These are phyloP conservation scores for Stenodema calcarata DNA, from an alignment of 2,888 invertebrate genomes.

Conservation along the genomic window DNA sequence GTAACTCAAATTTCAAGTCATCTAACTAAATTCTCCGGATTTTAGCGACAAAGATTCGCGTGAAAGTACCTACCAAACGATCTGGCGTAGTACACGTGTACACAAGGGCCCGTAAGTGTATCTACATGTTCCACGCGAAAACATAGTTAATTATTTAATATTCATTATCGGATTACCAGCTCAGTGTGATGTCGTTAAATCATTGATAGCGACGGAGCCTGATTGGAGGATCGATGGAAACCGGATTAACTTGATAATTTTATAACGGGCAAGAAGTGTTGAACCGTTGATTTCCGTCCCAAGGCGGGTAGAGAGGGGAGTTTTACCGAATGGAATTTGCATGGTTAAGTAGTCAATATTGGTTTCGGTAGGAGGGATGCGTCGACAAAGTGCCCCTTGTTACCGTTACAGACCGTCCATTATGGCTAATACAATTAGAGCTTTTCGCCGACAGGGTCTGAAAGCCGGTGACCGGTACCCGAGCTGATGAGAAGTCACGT, in stretches of 20 bases:
- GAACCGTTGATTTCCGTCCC: conserved; percentile 7
- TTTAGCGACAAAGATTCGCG: too few species aligned
- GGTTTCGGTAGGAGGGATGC: conserved; percentile 12
- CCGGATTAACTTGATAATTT: background rate
- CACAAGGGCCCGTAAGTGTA: too few species aligned
- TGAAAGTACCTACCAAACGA: too few species aligned
- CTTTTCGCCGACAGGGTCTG: background rate
- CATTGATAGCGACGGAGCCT: background rate
- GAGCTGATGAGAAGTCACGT: too few species aligned
- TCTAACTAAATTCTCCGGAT: too few species aligned
- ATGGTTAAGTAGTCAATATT: conserved; percentile 49
- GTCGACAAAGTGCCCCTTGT: conserved; percentile 37
- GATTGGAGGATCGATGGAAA: conserved; percentile 20
- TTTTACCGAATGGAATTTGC: conserved; percentile 48
- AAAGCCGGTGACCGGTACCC: too few species aligned
- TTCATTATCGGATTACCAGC: background rate
- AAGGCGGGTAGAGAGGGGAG: background rate
- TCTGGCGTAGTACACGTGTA: too few species aligned
- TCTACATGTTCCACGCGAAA: too few species aligned
- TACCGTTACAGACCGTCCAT: conserved; percentile 35
- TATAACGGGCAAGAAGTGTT: background rate
- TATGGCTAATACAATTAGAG: conserved; percentile 42
- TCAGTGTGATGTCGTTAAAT: background rate
- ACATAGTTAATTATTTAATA: background rate
- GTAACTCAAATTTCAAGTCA: too few species aligned